Conservation (phyloP, 2,113 vertebrate genomes). For the Sinocyclocheilus anophthalmus region DNA sequence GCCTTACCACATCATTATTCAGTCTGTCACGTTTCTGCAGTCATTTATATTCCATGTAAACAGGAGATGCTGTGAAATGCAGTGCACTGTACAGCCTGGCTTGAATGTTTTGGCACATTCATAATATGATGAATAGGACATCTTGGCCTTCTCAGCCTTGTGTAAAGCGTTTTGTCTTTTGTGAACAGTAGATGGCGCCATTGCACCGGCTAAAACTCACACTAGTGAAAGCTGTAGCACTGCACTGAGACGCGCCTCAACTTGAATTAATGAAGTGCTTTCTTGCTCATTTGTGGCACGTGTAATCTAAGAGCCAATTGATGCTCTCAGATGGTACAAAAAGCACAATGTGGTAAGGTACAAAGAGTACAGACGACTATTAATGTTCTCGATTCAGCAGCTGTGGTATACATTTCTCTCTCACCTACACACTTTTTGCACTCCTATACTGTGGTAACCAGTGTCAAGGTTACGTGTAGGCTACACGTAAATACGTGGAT, state of each 20-base stretch:
- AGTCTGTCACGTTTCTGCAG: not conserved
- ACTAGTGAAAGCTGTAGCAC: not conserved
- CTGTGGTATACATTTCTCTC: not conserved
- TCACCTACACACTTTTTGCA: slow-evolving; percentile 6
- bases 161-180: not conserved
- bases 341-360: not conserved
- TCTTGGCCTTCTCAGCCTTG: not conserved
- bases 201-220: not conserved
- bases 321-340: not conserved
- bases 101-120: not conserved
- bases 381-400: not conserved
- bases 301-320: not conserved
- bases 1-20: not conserved
- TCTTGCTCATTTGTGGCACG: not conserved
- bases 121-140: slow-evolving; percentile 8
- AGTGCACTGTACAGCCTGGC: not conserved
- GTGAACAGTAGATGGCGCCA: slow-evolving; percentile 12
- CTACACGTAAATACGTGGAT: not conserved
- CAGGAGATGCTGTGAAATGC: not conserved
- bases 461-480: slow-evolving; percentile 32
- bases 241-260: not conserved
- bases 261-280: not conserved
- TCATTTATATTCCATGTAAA: slow-evolving; percentile 4
- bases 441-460: not conserved
- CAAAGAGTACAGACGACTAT: not conserved